Evolutionary conservation across 2,888 invertebrate genomes (phyloP), one percentile per base, ranked within the genome.

Genomic region (Lasioglossum malachurum): DNA sequence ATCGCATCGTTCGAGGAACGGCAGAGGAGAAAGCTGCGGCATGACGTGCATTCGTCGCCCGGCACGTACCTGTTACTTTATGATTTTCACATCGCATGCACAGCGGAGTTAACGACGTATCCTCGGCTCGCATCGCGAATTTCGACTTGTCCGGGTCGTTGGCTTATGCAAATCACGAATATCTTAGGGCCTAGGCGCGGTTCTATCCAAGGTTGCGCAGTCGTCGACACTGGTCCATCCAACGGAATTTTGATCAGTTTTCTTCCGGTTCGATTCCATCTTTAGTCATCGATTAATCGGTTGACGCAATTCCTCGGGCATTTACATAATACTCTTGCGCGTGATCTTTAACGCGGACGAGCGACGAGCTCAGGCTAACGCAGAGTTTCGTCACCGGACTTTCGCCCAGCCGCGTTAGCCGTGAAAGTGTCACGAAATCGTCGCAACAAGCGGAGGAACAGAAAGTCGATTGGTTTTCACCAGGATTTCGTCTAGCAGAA

Each of bases 351-450:
- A 82, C 38, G 75, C 75, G 80, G 72, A 79, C 49, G 80, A 83
- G 67, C 84, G 83, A 88, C 84, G 82, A 78, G 27, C 87, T 84
- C 83, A 49, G 80, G 80, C 78, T 35, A 78, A 79, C 81, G 83
- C 79, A 76, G 75, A 87, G 92, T 94, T 94, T 93, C 93, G 92
- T 94, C 93, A 93, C 91, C 87, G 81, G 87, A 94, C 94, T 94
- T 94, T 94, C 94, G 94, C 94, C 92, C 88, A 90, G 91, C 92
- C 91, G 93, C 92, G 92, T 90, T 91, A 89, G 88, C 88, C 86
- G 94, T 92, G 94, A 94, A 94, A 94, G 94, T 94, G 93, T 94
- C 93, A 93, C 93, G 92, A 93, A 93, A 94, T 92, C 84, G 71
- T 71, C 67, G 53, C 60, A 41, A 64, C 67, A 31, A 19, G 38